A percentile compares a stretch with the other conserved stretches of the same genome.
Evolutionary conservation across 2,113 vertebrate species (phyloP).

Genomic region (Misgurnus anguillicaudatus): DNA sequence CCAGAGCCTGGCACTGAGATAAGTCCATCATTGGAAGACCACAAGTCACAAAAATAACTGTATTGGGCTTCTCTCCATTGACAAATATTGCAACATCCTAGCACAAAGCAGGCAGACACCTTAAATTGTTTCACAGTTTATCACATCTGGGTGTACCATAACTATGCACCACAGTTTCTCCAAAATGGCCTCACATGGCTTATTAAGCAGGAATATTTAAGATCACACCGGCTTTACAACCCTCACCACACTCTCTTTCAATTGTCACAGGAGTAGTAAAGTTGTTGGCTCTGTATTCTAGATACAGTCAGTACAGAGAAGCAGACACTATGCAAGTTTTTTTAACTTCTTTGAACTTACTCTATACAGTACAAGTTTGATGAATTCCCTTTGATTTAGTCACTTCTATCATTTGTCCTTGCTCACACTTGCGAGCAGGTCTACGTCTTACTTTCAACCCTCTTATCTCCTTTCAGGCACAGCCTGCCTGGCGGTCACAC

Average conservation of each 20-base stretch:
- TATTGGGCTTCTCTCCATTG: background rate
- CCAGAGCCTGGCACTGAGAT: slow-evolving; percentile 1
- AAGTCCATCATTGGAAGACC: slow-evolving; percentile 16
- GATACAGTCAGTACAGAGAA: background rate
- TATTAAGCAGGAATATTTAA: slow-evolving; percentile 46
- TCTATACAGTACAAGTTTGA: background rate
- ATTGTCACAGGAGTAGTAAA: slow-evolving; percentile 42
- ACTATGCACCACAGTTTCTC: slow-evolving; percentile 23
- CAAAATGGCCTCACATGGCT: slow-evolving; percentile 40
- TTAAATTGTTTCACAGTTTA: slow-evolving; percentile 6
- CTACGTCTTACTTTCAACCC: slow-evolving; percentile 39
- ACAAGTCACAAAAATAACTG: background rate
- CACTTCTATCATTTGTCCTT: slow-evolving; percentile 23
- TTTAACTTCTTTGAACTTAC: slow-evolving; percentile 5
- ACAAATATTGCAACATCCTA: slow-evolving; percentile 11
- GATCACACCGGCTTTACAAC: slow-evolving; percentile 41
- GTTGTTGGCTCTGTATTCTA: slow-evolving; percentile 7
- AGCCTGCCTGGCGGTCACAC: slow-evolving; percentile 23
- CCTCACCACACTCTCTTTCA: slow-evolving; percentile 32
- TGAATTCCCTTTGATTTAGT: slow-evolving; percentile 27
- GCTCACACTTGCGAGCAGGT: slow-evolving; percentile 28
- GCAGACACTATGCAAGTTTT: slow-evolving; percentile 4
- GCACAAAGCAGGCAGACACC: slow-evolving; percentile 4
- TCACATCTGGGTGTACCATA: background rate
- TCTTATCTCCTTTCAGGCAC: slow-evolving; percentile 40